A percentile compares a stretch with the other conserved stretches of the same genome.
phyloP scores from a whole-genome alignment of 37 sponge, comb jelly and placozoan genomes.

The Eunapius fragilis region DNA sequence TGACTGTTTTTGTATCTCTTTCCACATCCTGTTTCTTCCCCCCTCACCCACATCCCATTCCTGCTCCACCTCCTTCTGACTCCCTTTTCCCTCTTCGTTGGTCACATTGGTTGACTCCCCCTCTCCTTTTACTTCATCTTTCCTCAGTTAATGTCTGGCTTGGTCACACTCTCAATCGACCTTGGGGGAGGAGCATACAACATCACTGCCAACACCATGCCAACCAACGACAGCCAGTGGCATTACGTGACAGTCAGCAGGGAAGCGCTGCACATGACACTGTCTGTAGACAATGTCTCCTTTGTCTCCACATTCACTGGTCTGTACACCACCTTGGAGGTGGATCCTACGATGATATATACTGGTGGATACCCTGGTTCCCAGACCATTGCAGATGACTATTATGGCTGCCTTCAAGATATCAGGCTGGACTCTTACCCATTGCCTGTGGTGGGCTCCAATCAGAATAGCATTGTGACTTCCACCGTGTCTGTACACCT shows the following conservation, averaged over 20 bases:
- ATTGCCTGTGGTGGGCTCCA: conserved; percentile 41
- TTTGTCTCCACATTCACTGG: conserved; percentile 16
- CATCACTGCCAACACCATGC: background rate
- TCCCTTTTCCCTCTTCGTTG: background rate
- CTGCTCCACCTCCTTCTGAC: no score
- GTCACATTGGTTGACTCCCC: background rate
- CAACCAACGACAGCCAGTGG: conserved; percentile 33
- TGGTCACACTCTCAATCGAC: conserved; percentile 21
- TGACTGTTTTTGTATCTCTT: background rate
- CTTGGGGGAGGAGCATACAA: conserved; percentile 24
- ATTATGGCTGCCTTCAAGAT: conserved; percentile 56
- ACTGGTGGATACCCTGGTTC: conserved; percentile 36
- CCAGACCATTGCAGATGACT: background rate
- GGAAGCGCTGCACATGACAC: conserved; percentile 9
- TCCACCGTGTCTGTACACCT: background rate
- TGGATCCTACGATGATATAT: conserved; percentile 31
- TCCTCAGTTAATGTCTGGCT: conserved; percentile 28
- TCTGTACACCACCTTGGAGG: conserved; percentile 27
- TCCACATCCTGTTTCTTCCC: background rate
- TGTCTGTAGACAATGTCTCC: conserved; percentile 28
- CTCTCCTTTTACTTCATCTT: background rate
- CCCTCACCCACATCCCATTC: background rate
- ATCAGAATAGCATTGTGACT: conserved; percentile 41
- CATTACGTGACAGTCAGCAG: conserved; percentile 31
- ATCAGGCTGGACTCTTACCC: conserved; percentile 36